Base-by-base conservation (phyloP, 2,888 invertebrate genomes). In the Epirrhoe tristata region DNA sequence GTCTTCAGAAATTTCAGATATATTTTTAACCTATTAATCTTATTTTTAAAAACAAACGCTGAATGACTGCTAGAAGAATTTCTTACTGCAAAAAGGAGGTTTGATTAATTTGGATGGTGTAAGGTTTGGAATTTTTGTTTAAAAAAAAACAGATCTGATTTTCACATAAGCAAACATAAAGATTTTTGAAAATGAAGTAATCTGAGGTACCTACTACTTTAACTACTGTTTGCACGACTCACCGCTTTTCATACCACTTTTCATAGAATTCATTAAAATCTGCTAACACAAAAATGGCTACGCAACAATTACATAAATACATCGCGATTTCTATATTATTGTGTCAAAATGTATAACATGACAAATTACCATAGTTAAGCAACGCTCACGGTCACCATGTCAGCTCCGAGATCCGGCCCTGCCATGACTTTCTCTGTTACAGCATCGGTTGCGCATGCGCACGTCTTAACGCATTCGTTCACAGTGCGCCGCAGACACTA, bases 361-460 rank as follows among this genome's bases (percentile, higher is more conserved):
- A 64, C 59, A 63, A 63, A 67, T 70, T 58, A 65, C 67, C 64
- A 67, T 67, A 66, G 58, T 71, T 73, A 63, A 8, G 69, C 64
- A 72, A 72, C 55, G 39, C 59, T 60, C 70, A 67, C 54, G 71
- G 69, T 71, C 69, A 70, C 68, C 67, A 55, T 68, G 71, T 63
- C 66, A 63, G 46, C 66, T 67, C 69, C 68, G 60, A 59, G 71
- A 59, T 84, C 72, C 88, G 86, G 81, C 81, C 80, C 89, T 86
- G 85, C 66, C 67, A 67, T 63, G 83, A 91, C 93, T 93, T 93
- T 93, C 93, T 83, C 93, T 91, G 74, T 93, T 91, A 90, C 91
- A 88, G 88, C 93, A 91, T 87, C 87, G 79, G 74, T 76, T 43
- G 39, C 39, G 77, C 78, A 85, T 85, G 88, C 85, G 85, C 83